Base-by-base conservation (phyloP, 2,797 vertebrate species). In the Liasis olivaceus region DNA sequence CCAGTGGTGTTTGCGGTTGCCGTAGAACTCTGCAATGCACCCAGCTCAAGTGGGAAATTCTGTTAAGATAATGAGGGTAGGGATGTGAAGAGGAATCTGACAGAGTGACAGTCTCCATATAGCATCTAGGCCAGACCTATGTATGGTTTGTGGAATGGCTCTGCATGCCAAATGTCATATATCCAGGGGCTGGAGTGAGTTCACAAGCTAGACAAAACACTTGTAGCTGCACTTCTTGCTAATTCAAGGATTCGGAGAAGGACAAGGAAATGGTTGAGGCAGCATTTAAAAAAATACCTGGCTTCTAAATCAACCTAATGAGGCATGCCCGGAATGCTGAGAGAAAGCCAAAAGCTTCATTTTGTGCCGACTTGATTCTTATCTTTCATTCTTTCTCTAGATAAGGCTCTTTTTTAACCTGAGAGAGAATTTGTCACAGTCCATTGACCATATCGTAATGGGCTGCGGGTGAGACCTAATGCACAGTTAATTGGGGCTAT, bases 231-330 rank as follows among this genome's bases (percentile, higher is more conserved):
- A 91, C 85, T 72, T 51, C 85, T n/a, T 31, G 63, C 93, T 91
- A 9, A 86, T 4, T 90, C 0, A 2, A 63, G 54, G 56, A 72
- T 92, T 26, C 56, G 24, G 14, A 64, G 91, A 63, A 91, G 31
- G 64, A 85, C 1, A 24, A 22, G 8, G 94, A n/a, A 91, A 42
- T n/a, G 85, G 95, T 94, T 94, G 96, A 96, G 95, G 91, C 92
- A 69, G 28, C 26, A 85, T 84, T 84, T 95, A 95, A 92, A 93
- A 63, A 66, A 93, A 92, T 92, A 94, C 89, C 89, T 94, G 95
- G 95, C 94, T 95, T 95, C 96, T 95, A 95, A 95, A 94, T 94
- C 96, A 96, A 97, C 90, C 95, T 97, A 97, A 97, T 96, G 96
- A 97, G 94, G 95, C 96, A 95, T 96, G 94, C 1, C 87, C 72